Conservation (phyloP, 2,888 invertebrate genomes). For the Apamea sordens region DNA sequence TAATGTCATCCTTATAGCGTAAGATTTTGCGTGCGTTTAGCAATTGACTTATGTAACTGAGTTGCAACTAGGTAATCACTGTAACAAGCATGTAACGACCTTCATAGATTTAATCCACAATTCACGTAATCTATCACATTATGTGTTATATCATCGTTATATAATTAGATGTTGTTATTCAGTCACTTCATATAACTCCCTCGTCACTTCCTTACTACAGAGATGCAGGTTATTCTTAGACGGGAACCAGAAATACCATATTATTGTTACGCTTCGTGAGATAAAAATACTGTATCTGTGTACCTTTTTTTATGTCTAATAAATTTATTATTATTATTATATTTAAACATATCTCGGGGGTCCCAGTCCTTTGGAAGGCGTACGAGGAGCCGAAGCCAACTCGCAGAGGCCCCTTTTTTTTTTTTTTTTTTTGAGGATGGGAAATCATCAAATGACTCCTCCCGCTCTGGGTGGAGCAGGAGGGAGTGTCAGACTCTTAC, state of each 20-base stretch:
- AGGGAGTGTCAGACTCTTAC: no score
- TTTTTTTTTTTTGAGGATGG: no score
- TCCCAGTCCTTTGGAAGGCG: no score
- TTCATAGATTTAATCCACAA: not conserved
- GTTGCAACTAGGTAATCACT: not conserved
- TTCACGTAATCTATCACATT: slow-evolving; percentile 3
- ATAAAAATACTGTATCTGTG: no score
- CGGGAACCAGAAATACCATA: not conserved
- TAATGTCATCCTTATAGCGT: not conserved
- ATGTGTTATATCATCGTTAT: not conserved
- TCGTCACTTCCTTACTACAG: not conserved
- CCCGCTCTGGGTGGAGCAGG: no score
- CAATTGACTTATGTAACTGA: not conserved
- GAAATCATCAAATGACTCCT: no score
- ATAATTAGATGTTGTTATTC: not conserved
- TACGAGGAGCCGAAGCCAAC: no score
- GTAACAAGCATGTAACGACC: not conserved
- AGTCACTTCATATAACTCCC: not conserved
- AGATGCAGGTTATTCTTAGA: not conserved
- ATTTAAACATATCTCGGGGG: no score
- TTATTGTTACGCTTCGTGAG: not conserved
- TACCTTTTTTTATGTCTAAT: no score
- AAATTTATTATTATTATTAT: no score
- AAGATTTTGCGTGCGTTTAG: not conserved
- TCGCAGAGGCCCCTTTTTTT: no score